Evolutionary conservation across 1,140 invertebrate species (phyloP).

Genomic region (Conus betulinus): DNA sequence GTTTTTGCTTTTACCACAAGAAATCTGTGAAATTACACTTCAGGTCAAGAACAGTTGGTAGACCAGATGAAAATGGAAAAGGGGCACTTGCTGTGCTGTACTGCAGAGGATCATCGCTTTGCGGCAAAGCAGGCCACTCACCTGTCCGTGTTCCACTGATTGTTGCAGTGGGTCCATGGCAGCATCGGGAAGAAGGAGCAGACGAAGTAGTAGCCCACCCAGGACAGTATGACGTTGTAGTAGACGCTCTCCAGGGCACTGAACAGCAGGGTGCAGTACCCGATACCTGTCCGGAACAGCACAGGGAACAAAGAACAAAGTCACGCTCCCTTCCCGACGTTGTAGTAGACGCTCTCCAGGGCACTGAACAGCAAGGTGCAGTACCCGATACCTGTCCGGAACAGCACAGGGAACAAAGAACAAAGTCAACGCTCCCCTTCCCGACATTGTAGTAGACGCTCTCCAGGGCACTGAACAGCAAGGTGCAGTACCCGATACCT

Average conservation of each 20-base stretch:
- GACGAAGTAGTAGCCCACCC: slow-evolving; percentile 76
- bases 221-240: slow-evolving; percentile 78
- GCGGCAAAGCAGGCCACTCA: slow-evolving; percentile 47
- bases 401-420: slow-evolving; percentile 69
- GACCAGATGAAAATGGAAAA: too few relatives aligned
- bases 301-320: slow-evolving; percentile 68
- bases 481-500: slow-evolving; percentile 52
- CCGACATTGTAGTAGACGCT: slow-evolving; percentile 77
- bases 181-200: slow-evolving; percentile 70
- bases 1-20: too few relatives aligned
- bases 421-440: slow-evolving; percentile 75
- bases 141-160: slow-evolving; percentile 75
- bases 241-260: slow-evolving; percentile 62
- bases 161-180: slow-evolving; percentile 76
- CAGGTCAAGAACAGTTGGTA: too few relatives aligned
- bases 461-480: slow-evolving; percentile 43
- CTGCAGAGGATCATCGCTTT: too few relatives aligned
- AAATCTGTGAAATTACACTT: too few relatives aligned
- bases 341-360: slow-evolving; percentile 73
- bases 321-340: slow-evolving; percentile 76
- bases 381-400: slow-evolving; percentile 48
- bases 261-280: slow-evolving; percentile 50
- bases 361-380: slow-evolving; percentile 50
- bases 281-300: slow-evolving; percentile 56
- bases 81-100: too few relatives aligned